These are phyloP conservation scores for Ursus arctos DNA, from an alignment of 2,113 vertebrate species.

Conservation along the genomic window DNA sequence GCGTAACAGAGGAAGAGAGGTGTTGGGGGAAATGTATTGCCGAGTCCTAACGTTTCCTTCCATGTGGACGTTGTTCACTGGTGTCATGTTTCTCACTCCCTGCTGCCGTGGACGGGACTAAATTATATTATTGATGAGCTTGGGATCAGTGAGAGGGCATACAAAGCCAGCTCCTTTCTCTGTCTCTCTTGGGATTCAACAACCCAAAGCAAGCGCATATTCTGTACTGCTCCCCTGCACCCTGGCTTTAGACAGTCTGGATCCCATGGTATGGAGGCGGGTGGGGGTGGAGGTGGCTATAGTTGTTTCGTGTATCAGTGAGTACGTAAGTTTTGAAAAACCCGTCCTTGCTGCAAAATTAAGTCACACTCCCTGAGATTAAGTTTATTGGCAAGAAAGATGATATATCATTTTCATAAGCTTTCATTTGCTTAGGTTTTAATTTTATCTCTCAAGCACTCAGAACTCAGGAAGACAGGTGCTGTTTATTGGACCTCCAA, in stretches of 20 bases:
- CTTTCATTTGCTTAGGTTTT: conserved; percentile 17
- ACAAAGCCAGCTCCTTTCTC: background rate
- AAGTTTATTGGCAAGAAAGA: background rate
- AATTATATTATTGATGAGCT: background rate
- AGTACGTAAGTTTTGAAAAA: background rate
- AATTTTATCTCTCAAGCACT: background rate
- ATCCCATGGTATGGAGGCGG: background rate
- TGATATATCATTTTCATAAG: background rate
- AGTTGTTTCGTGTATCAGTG: background rate
- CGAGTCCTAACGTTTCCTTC: background rate
- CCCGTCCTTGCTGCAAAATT: background rate
- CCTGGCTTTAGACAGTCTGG: background rate
- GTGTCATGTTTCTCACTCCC: background rate
- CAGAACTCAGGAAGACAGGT: background rate
- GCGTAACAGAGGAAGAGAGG: background rate
- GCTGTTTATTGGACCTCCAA: background rate
- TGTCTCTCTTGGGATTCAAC: background rate
- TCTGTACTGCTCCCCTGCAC: background rate
- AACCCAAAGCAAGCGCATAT: background rate
- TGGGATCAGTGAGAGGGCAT: background rate
- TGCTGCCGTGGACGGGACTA: background rate
- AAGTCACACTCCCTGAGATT: background rate
- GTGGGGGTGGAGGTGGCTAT: background rate
- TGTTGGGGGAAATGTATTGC: background rate
- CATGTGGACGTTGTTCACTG: background rate